phyloP scores from a whole-genome alignment of 2,113 vertebrate species.

The Lycaon pictus region DNA sequence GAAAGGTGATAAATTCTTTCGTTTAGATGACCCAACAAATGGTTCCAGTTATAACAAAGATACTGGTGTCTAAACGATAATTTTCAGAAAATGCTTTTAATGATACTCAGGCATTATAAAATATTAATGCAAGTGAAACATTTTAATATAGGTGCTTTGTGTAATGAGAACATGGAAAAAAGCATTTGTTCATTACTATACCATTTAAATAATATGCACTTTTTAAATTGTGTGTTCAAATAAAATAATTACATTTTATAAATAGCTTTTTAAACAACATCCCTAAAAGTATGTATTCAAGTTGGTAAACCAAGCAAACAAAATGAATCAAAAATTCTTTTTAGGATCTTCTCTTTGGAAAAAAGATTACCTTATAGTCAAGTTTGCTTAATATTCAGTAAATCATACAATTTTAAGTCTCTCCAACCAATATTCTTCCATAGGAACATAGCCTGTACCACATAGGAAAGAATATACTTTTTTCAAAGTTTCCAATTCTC shows the following conservation, averaged over 20 bases:
- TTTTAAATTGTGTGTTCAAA: neutral
- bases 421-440: neutral
- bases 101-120: neutral
- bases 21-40: neutral
- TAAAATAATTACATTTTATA: conserved; percentile 18
- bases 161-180: neutral
- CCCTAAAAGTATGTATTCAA: neutral
- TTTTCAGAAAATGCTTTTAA: neutral
- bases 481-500: neutral
- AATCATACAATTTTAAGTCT: neutral
- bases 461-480: neutral
- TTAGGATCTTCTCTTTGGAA: conserved; percentile 27
- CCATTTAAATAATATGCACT: neutral
- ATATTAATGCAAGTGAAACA: neutral
- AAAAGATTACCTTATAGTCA: neutral
- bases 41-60: neutral
- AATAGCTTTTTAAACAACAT: neutral
- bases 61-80: neutral
- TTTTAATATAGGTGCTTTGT: neutral
- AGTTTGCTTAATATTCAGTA: neutral
- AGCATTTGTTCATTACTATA: neutral
- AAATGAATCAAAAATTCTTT: neutral
- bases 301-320: neutral
- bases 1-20: neutral
- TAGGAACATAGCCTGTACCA: neutral